Base-by-base conservation (phyloP, 2,888 invertebrate species). In the Ectropis crepuscularia region DNA sequence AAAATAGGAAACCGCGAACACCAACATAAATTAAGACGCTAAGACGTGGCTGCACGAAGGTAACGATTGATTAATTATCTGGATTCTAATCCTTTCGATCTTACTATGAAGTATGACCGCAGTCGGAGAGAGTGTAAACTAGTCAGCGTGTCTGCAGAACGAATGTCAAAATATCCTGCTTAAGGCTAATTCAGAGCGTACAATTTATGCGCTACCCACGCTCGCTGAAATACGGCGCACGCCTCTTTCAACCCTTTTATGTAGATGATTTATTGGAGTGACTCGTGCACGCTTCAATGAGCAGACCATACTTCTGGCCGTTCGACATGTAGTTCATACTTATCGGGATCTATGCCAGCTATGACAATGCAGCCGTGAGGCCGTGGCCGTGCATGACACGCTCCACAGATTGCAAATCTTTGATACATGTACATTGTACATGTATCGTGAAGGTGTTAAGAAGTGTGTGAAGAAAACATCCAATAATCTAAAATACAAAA, bases 181-280 rank as follows among this genome's bases (percentile, higher is more conserved):
- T 86, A 87, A 82, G 83, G 87, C 86, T 89, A 89, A 89, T 90
- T 87, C 83, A 79, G 81, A 82, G 75, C 78, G 84, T 81, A 81
- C 82, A 86, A 89, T 90, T 91, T 90, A 91, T 90, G 86, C 74
- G 74, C 86, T 77, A 82, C 87, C 89, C 86, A 88, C 89, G 86
- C 82, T 72, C 78, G 79, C 85, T 90, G 85, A 89, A 90, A 88
- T 89, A 90, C 82, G 80, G 85, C 84, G 83, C 82, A 83, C 83
- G 87, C 83, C 82, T 83, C 83, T 85, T 87, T 83, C 83, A 82
- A 85, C 86, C 90, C 90, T 89, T 90, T 90, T 89, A 88, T 83
- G 88, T 83, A 80, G 69, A 85, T 80, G 83, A 90, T 91, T 90
- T 91, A 91, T 90, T 83, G 82, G 85, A 81, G 82, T 76, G 82